Percentiles rank a stretch among this genome's conserved stretches.
These are phyloP conservation scores for Drosophila ananassae DNA, from an alignment of 1,140 invertebrate genomes.

Conservation along the genomic window DNA sequence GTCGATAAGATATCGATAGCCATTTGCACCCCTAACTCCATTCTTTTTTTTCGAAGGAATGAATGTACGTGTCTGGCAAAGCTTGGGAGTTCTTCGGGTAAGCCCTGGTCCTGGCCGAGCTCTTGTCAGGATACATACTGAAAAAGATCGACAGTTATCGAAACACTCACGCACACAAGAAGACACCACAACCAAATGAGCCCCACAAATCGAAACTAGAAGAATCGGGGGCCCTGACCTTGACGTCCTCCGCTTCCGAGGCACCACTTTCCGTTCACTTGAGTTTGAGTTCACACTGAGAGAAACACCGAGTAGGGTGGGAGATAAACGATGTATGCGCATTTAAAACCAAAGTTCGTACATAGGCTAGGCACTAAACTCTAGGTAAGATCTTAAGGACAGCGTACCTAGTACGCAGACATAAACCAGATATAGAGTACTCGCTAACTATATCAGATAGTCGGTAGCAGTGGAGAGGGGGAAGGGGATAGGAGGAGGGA, in stretches of 20 bases:
- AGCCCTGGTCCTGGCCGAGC: neutral
- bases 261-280: conserved; percentile 29
- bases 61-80: neutral
- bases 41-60: neutral
- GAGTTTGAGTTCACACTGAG: conserved; percentile 35
- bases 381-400: neutral
- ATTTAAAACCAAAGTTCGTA: conserved; percentile 60
- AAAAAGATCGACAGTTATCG: conserved; percentile 1
- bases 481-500: neutral
- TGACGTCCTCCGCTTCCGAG: conserved; percentile 48
- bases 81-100: neutral
- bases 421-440: conserved; percentile 7
- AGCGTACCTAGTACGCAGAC: conserved; percentile 30
- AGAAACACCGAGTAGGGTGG: neutral
- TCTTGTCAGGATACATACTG: neutral
- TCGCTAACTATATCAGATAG: conserved; percentile 21
- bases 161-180: conserved; percentile 25
- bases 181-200: conserved; percentile 59
- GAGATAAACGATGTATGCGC: conserved; percentile 52
- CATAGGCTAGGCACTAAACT: conserved; percentile 27
- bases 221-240: conserved; percentile 39
- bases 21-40: neutral
- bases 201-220: conserved; percentile 51
- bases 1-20: conserved; percentile 14
- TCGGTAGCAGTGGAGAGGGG: conserved; percentile 7